Percentiles rank a stretch among this genome's conserved stretches.
Conservation (phyloP, 2,888 invertebrate species). For the Pantelozetes paolii region DNA sequence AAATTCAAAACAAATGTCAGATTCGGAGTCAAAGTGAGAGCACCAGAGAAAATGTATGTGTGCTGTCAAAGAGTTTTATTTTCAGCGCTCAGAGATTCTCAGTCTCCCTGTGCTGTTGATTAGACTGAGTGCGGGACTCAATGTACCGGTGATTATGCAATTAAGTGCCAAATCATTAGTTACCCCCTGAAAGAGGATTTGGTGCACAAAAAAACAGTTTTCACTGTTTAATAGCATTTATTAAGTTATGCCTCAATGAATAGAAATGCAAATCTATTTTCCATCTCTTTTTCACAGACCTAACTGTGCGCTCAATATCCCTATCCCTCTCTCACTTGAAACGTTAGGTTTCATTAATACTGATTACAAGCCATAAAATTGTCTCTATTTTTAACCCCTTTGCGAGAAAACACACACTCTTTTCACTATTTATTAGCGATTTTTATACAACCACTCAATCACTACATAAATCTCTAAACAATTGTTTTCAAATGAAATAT, state of each 20-base stretch:
- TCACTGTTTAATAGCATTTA: neutral
- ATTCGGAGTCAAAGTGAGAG: neutral
- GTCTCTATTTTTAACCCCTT: too few species aligned
- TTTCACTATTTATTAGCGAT: too few species aligned
- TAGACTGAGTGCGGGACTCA: neutral
- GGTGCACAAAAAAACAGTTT: too few species aligned
- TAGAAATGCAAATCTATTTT: neutral
- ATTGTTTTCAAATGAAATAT: too few species aligned
- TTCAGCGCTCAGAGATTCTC: neutral
- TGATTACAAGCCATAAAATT: too few species aligned
- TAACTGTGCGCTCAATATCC: neutral
- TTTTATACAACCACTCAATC: too few species aligned
- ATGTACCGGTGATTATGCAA: constrained; percentile 17
- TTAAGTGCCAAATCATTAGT: constrained; percentile 19
- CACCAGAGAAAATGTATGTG: neutral
- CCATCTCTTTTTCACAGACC: neutral
- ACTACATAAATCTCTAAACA: too few species aligned
- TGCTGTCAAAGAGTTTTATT: neutral
- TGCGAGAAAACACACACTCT: too few species aligned
- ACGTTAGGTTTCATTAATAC: too few species aligned
- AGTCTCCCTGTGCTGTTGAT: neutral
- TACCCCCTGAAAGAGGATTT: neutral
- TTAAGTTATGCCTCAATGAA: neutral
- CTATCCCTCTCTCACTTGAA: too few species aligned
- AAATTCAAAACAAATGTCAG: neutral